Evolutionary conservation across 2,797 vertebrate genomes (phyloP).

Genomic region (Spinus olivaceus): DNA sequence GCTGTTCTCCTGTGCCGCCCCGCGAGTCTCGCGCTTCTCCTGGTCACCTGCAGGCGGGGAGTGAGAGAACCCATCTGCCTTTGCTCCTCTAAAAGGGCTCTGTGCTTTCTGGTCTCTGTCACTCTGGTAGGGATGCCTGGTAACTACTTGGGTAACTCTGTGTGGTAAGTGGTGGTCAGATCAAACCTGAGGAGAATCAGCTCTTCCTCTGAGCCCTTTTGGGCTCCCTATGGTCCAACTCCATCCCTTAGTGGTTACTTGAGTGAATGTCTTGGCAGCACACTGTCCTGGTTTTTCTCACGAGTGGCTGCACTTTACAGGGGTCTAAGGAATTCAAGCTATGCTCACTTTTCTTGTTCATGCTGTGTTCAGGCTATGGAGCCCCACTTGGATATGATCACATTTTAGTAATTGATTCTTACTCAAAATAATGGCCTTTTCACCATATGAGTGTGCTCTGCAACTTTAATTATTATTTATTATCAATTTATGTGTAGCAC

Average conservation of each 20-base stretch:
- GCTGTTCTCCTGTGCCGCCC: rapidly evolving
- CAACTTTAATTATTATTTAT: not conserved
- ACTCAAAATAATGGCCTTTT: not conserved
- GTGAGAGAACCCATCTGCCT: rapidly evolving
- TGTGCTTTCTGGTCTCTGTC: rapidly evolving
- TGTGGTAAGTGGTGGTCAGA: not conserved
- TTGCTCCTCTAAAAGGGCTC: not conserved
- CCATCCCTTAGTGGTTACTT: not conserved
- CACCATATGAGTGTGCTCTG: not conserved
- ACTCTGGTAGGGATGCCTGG: not conserved
- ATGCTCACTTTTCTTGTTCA: not conserved
- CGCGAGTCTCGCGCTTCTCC: rapidly evolving
- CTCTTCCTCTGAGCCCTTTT: not conserved
- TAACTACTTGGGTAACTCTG: not conserved
- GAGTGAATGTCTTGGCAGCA: not conserved
- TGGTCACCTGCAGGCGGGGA: rapidly evolving
- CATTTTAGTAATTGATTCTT: not conserved
- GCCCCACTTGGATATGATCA: not conserved
- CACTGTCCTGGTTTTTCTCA: not conserved
- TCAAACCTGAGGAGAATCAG: not conserved
- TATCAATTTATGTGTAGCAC: not conserved
- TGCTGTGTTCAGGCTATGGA: not conserved
- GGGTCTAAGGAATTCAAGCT: not conserved
- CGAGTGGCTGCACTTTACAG: not conserved
- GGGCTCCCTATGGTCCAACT: not conserved